Conservation (phyloP, 2,797 vertebrate genomes). For the Coracias cyanogaster region DNA sequence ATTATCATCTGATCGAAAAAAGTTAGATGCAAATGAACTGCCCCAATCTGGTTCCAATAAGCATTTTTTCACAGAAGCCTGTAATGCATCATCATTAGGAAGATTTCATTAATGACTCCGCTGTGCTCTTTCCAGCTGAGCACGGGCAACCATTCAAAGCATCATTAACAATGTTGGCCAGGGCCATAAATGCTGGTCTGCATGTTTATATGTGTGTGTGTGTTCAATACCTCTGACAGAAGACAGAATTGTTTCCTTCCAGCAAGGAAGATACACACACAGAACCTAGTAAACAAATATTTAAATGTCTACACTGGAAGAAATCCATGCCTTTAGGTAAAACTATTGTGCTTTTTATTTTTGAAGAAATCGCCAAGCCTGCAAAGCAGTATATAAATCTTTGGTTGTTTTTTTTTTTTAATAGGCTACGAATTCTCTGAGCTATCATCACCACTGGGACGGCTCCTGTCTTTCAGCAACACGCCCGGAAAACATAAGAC, state of each 20-base stretch:
- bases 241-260: neutral
- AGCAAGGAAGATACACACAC: neutral
- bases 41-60: neutral
- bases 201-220: neutral
- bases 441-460: neutral
- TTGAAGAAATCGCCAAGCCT: neutral
- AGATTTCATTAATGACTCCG: neutral
- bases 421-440: neutral
- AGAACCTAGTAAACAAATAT: neutral
- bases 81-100: neutral
- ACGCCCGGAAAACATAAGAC: neutral
- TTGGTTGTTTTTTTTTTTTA: neutral
- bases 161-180: neutral
- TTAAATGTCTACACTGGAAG: neutral
- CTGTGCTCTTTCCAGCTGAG: slow-evolving; percentile 13
- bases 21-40: neutral
- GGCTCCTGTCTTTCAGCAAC: neutral
- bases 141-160: neutral
- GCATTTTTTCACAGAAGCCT: neutral
- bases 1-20: neutral
- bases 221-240: neutral
- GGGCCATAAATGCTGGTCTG: neutral
- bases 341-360: neutral
- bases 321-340: slow-evolving; percentile 1
- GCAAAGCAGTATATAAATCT: neutral